Evolutionary conservation across 2,888 invertebrate species (phyloP), one percentile per base, ranked within the genome.

Genomic region (Campoplex capitator): DNA sequence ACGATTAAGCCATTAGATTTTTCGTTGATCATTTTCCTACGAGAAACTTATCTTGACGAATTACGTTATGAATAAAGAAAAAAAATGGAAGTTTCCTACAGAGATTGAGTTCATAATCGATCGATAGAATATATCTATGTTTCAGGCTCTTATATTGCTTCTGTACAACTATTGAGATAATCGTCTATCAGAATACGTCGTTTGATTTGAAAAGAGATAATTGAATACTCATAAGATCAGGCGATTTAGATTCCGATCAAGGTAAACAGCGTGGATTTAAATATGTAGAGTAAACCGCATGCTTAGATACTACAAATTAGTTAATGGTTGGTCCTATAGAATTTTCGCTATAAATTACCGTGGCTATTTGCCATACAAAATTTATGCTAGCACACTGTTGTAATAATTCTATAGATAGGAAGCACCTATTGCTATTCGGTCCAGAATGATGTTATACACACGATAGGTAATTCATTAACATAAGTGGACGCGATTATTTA

Each of bases 341-440:
- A 62, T 62, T 62, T 62, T 62, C 62, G 32, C 62, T 16, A 62
- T 62, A 62, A 62, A 62, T 62, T 62, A 62, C 32, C 28, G 62
- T 16, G 32, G 32, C 32, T 62, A 62, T 62, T 32, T 32, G 32
- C 16, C 2, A 62, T 32, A 32, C 32, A 28, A 62, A 62, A 62
- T 62, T 62, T 62, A 62, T 62, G 62, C 32, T 4, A 11, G 62
- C 32, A 13, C 62, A 32, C 7, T 32, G 62, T 62, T 16, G 62
- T 16, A 62, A 16, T 62, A 32, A 16, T 32, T 16, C 6, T 62
- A 62, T 32, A 62, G 62, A 32, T 62, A 32, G 62, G 16, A 32
- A 16, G 58, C 13, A 4, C 28, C 28, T 28, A 58, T 32, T 62
- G 32, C 62, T 62, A 32, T 62, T 32, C 16, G 32, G 62, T 62